Percentiles rank a stretch among this genome's conserved stretches.
Conservation (phyloP, 2,888 invertebrate genomes). For the Margaritifera margaritifera region DNA sequence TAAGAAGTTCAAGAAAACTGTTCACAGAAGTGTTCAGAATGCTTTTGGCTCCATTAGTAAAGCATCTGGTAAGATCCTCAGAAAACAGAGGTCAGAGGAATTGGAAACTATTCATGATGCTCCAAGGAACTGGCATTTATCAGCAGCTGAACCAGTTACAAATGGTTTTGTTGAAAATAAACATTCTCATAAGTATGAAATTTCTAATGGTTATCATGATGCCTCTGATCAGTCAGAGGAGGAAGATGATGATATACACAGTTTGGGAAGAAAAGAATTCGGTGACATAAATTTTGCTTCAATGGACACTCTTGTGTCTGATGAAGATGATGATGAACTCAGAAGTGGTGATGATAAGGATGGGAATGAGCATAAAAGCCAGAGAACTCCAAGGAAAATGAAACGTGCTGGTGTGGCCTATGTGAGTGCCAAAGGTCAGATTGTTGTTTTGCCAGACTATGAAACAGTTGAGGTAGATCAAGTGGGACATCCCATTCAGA, state of each 20-base stretch:
- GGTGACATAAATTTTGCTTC: conserved; percentile 21
- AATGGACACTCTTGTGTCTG: conserved; percentile 10
- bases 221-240: conserved; percentile 17
- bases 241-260: conserved; percentile 10
- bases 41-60: conserved; percentile 60
- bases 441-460: conserved; percentile 49
- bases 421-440: conserved; percentile 48
- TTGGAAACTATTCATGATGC: conserved; percentile 37
- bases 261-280: conserved; percentile 1
- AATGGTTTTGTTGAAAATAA: conserved; percentile 6
- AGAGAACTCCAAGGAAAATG: conserved; percentile 19
- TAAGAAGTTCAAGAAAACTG: conserved; percentile 53
- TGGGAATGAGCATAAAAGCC: conserved; percentile 19
- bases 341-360: conserved; percentile 34
- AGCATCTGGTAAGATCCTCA: conserved; percentile 53
- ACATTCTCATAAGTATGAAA: conserved; percentile 23
- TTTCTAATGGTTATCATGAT: conserved; percentile 24
- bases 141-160: conserved; percentile 4
- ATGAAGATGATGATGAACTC: conserved; percentile 24
- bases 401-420: conserved; percentile 59
- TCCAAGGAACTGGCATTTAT: conserved; percentile 40
- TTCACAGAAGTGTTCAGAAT: conserved; percentile 54
- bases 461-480: conserved; percentile 24
- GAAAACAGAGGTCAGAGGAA: conserved; percentile 50
- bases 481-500: conserved; percentile 14